Evolutionary conservation across 2,888 invertebrate species (phyloP), one percentile per base, ranked within the genome.

Genomic region (Drosophila flavopinicola): DNA sequence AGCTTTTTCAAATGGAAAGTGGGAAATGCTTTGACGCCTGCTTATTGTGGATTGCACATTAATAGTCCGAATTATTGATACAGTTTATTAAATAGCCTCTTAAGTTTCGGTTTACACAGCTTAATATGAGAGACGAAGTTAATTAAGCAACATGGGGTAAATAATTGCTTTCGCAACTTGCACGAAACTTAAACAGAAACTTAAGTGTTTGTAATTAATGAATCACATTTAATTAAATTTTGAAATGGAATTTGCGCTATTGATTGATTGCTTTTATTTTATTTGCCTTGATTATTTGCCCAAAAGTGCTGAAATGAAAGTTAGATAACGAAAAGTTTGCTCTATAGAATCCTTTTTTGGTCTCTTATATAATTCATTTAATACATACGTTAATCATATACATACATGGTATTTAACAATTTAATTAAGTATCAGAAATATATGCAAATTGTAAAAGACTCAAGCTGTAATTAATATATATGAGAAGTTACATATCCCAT

Each of bases 11-110:
- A 44, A 30, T 44, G 27, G 27, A 25, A n/a, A 32, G 24, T 29
- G 27, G 27, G 27, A 44, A 42, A 57, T 27, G 17, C 4, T n/a
- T 60, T 37, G 24, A 61, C 48, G 48, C 37, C 45, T 52, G 38
- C 32, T 45, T 30, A 63, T 27, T 61, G 44, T 49, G 15, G 33
- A 49, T 54, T 30, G 42, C 37, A 48, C 44, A 69, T 59, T 66
- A 75, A 72, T 70, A 52, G 47, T 59, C 71, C 49, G 49, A 56
- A 54, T 41, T 53, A 75, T 72, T 75, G 75, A 65, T 65, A 56
- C 35, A 30, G 57, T 53, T 52, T 59, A 59, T 70, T 58, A 51
- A 52, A 53, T 49, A 37, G 73, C 38, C 30, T 1, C 42, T 30
- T 27, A 23, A 52, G 38, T 20, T 37, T 1, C 7, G 30, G 23